These are phyloP conservation scores for Anarrhichthys ocellatus DNA, from an alignment of 2,113 vertebrate species.

Conservation along the genomic window DNA sequence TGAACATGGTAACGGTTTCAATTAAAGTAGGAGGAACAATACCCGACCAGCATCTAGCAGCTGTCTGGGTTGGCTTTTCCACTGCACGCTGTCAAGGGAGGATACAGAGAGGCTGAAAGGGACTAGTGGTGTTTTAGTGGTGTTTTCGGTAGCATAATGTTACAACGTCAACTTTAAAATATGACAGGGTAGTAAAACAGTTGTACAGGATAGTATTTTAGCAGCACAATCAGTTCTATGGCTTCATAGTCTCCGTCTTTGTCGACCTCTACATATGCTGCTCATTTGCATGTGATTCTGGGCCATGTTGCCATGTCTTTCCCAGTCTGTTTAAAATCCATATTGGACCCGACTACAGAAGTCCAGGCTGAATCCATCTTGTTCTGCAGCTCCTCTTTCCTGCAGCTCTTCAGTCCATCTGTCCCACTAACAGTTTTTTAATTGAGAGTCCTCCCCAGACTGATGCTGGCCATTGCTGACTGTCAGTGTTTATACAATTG, in stretches of 20 bases:
- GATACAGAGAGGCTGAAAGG: conserved; percentile 34
- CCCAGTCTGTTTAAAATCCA: conserved; percentile 42
- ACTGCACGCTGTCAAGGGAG: conserved; percentile 22
- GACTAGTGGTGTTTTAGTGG: conserved; percentile 44
- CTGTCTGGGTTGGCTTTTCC: conserved; percentile 64
- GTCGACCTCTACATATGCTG: conserved; percentile 46
- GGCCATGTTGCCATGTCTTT: conserved; percentile 1
- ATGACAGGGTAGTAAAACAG: conserved; percentile 56
- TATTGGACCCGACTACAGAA: conserved; percentile 10
- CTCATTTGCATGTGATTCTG: conserved; percentile 29
- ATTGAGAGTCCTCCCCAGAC: conserved; percentile 73
- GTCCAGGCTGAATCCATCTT: conserved; percentile 58
- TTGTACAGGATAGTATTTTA: conserved; percentile 66
- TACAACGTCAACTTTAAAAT: conserved; percentile 53
- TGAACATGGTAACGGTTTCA: conserved; percentile 81
- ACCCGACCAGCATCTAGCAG: conserved; percentile 65
- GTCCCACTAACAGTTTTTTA: conserved; percentile 74
- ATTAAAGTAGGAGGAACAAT: conserved; percentile 79
- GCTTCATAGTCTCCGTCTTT: conserved; percentile 35
- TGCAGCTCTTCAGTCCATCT: conserved; percentile 66
- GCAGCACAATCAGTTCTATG: conserved; percentile 37
- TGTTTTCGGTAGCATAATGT: conserved; percentile 54
- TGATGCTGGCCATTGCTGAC: conserved; percentile 69
- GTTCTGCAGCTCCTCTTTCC: conserved; percentile 49
- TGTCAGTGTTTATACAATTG: conserved; percentile 77